A percentile compares a stretch with the other conserved stretches of the same genome.
Conservation (phyloP, 1,140 invertebrate genomes). For the Gryon sp. region DNA sequence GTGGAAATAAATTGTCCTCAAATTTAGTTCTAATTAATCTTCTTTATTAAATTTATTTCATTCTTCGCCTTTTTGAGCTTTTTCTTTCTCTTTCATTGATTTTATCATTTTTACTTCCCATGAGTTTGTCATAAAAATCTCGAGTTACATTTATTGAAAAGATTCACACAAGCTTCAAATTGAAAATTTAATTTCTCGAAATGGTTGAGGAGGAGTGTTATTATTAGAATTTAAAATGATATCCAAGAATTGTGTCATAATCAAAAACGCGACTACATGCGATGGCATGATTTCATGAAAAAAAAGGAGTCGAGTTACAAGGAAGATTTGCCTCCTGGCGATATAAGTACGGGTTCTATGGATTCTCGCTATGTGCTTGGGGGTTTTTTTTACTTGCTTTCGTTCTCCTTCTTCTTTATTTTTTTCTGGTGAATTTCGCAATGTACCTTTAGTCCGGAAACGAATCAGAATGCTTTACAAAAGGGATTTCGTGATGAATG, state of each 20-base stretch:
- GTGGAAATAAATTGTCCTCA: too few species aligned
- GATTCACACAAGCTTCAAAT: conserved; percentile 33
- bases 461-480: conserved; percentile 58
- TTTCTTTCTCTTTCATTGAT: too few species aligned
- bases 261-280: conserved; percentile 12
- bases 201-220: conserved; percentile 6
- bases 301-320: conserved; percentile 49
- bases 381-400: too few species aligned
- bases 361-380: conserved; percentile 13
- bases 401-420: too few species aligned
- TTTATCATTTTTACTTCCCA: too few species aligned
- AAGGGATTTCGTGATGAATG: conserved; percentile 53
- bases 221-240: conserved; percentile 49
- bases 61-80: too few species aligned
- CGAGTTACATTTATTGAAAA: conserved; percentile 6
- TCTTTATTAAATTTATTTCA: too few species aligned
- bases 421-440: conserved; percentile 61
- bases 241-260: conserved; percentile 44
- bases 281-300: conserved; percentile 1
- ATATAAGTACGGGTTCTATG: conserved; percentile 16
- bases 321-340: conserved; percentile 43
- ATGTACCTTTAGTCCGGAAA: conserved; percentile 55
- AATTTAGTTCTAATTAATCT: too few species aligned
- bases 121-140: too few species aligned
- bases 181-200: conserved; percentile 17